Percentiles rank a stretch among this genome's conserved stretches.
Conservation (phyloP, 2,113 vertebrate genomes). For the Onychostoma macrolepis region DNA sequence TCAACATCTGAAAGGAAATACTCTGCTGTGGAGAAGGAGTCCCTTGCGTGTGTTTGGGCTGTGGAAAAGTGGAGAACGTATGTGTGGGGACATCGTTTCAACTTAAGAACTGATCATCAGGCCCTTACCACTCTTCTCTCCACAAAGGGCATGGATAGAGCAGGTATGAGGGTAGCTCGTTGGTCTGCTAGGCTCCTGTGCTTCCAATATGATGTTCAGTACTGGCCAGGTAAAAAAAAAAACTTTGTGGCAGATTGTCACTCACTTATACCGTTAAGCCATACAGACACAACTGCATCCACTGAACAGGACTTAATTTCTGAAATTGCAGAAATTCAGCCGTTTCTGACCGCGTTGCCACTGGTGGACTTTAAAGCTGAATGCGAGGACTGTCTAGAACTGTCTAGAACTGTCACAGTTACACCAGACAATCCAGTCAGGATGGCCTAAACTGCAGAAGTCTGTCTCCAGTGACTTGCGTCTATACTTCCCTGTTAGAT, state of each 20-base stretch:
- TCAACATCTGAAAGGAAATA: too few species aligned
- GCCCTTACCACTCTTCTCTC: too few species aligned
- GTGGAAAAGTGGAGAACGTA: too few species aligned
- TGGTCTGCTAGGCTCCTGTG: too few species aligned
- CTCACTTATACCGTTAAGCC: not conserved
- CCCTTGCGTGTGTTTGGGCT: too few species aligned
- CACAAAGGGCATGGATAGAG: too few species aligned
- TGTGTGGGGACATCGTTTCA: not conserved
- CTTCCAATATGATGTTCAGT: not conserved
- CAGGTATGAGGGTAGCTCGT: too few species aligned
- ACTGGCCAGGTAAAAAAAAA: not conserved
- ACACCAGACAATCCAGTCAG: not conserved
- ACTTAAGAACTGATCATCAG: not conserved
- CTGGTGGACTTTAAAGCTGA: not conserved
- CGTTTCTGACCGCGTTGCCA: not conserved
- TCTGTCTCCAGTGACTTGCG: not conserved
- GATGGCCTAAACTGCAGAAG: slow-evolving; percentile 30
- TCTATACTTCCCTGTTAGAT: not conserved
- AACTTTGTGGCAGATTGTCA: not conserved
- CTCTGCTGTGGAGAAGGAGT: too few species aligned
- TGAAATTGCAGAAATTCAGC: not conserved
- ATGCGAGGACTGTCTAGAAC: not conserved
- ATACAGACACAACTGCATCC: not conserved
- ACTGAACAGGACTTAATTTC: not conserved
- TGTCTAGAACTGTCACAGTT: slow-evolving; percentile 18